Percentiles rank a stretch among this genome's conserved stretches.
Evolutionary conservation across 1,140 invertebrate genomes (phyloP).

Genomic region (Zaprionus ornatus): DNA sequence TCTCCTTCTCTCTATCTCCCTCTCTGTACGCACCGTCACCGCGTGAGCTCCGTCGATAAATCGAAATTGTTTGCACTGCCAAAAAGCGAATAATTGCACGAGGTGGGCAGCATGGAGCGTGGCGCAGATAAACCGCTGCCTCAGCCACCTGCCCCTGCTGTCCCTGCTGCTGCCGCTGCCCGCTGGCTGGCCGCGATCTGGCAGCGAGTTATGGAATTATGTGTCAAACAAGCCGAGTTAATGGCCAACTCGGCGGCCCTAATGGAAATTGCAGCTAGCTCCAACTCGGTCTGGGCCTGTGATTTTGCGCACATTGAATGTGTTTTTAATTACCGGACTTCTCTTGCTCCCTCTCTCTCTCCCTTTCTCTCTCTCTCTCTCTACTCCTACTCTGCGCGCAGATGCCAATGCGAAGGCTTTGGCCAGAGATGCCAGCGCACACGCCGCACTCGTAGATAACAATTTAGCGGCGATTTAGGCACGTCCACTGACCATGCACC

Average conservation of each 20-base stretch:
- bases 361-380: not conserved
- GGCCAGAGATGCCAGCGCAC: conserved; percentile 72
- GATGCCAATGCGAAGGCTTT: conserved; percentile 53
- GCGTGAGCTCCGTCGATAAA: conserved; percentile 79
- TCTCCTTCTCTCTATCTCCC: not conserved
- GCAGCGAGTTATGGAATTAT: conserved; percentile 78
- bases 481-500: conserved; percentile 50
- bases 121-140: conserved; percentile 22
- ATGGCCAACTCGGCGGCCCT: conserved; percentile 60
- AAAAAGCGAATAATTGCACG: conserved; percentile 81
- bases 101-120: conserved; percentile 34
- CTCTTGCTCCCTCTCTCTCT: not conserved
- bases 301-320: conserved; percentile 82
- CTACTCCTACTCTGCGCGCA: conserved; percentile 22
- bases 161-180: not conserved
- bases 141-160: not conserved
- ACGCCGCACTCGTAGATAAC: conserved; percentile 81
- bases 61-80: conserved; percentile 81
- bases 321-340: conserved; percentile 75
- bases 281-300: conserved; percentile 50
- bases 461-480: conserved; percentile 81
- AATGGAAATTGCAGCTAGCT: conserved; percentile 60
- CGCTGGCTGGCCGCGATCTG: conserved; percentile 33
- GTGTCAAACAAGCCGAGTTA: conserved; percentile 80
- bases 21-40: conserved; percentile 63